A percentile compares a stretch with the other conserved stretches of the same genome.
phyloP scores from a whole-genome alignment of 2,113 vertebrate genomes.

The Cacatua alba region DNA sequence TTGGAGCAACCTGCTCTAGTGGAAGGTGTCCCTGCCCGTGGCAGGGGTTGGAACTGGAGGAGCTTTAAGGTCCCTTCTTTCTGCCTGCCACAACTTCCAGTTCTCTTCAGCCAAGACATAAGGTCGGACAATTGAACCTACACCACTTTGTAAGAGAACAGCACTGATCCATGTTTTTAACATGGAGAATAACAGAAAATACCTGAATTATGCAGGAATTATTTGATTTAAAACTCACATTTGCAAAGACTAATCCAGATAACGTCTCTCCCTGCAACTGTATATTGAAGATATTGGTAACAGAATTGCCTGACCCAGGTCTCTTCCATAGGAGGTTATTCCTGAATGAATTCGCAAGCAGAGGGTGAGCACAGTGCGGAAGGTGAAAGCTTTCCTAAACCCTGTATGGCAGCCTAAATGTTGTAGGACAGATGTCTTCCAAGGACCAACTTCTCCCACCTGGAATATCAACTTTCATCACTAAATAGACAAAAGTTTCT shows the following conservation, averaged over 20 bases:
- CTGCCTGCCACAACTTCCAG: neutral
- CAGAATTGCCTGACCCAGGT: neutral
- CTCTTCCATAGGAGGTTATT: neutral
- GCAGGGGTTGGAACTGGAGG: neutral
- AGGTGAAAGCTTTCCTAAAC: neutral
- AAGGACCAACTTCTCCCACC: neutral
- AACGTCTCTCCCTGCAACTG: fast-evolving
- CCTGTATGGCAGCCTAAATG: neutral
- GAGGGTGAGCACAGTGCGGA: neutral
- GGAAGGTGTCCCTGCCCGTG: neutral
- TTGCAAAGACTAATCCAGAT: neutral
- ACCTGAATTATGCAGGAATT: neutral
- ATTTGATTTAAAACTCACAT: neutral
- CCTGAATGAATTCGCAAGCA: neutral
- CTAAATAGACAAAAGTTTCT: neutral
- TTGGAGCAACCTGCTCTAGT: neutral
- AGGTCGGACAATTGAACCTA: neutral
- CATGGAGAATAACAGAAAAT: neutral
- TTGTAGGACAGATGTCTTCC: neutral
- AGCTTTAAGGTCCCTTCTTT: neutral
- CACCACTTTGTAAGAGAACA: neutral
- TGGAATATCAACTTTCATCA: neutral
- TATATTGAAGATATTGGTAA: neutral
- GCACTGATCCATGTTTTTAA: neutral
- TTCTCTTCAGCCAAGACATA: neutral